Evolutionary conservation across 2,113 vertebrate genomes (phyloP).

Genomic region (Burhinus oedicnemus): DNA sequence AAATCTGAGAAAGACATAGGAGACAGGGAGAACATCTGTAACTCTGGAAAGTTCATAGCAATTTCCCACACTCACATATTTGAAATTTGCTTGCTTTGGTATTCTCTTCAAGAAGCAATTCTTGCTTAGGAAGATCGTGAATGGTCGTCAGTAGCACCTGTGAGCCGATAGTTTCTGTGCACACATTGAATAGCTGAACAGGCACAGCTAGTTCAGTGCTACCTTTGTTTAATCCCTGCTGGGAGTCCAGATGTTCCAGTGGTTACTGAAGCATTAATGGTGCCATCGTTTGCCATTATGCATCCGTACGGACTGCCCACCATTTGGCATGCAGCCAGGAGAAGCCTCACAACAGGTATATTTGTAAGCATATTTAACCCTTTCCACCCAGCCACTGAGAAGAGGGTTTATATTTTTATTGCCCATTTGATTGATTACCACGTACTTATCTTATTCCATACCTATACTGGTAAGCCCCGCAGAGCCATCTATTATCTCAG

Average conservation of each 20-base stretch:
- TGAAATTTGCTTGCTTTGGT: no score
- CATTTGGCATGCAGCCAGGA: neutral
- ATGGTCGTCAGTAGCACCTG: no score
- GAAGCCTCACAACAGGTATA: neutral
- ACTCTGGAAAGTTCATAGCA: no score
- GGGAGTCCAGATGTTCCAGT: neutral
- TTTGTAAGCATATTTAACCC: neutral
- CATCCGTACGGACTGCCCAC: neutral
- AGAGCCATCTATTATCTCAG: neutral
- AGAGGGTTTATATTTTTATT: neutral
- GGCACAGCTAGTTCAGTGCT: neutral
- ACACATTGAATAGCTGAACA: no score
- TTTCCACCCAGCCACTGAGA: neutral
- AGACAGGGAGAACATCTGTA: no score
- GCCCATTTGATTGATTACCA: neutral
- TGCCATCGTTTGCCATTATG: neutral
- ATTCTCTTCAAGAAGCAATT: no score
- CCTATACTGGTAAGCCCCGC: neutral
- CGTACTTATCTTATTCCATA: neutral
- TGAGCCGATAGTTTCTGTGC: no score
- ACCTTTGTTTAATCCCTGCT: neutral
- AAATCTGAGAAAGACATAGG: no score
- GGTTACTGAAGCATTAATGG: neutral
- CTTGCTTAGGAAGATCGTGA: no score
- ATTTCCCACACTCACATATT: no score